These are phyloP conservation scores for Pocillopora grandis DNA, from an alignment of 92 coral and sea anemone genomes.

Conservation along the genomic window DNA sequence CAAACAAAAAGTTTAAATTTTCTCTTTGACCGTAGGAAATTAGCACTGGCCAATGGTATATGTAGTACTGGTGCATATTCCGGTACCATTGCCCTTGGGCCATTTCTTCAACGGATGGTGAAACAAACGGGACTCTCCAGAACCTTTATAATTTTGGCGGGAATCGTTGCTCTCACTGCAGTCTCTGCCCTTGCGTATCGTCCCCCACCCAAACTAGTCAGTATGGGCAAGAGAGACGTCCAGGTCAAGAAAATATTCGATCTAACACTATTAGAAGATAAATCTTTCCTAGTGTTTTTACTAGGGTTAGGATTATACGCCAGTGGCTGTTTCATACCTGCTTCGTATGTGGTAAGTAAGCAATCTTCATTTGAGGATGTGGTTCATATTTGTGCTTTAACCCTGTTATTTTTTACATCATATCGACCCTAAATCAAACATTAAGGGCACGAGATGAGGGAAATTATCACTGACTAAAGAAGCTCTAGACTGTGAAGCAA, in stretches of 20 bases:
- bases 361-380: neutral
- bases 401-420: no score
- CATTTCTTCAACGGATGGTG: conserved; percentile 2
- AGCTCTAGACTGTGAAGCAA: no score
- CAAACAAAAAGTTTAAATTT: neutral
- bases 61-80: conserved; percentile 17
- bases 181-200: conserved; percentile 8
- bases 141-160: conserved; percentile 29
- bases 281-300: conserved; percentile 15
- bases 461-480: no score
- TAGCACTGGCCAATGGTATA: conserved; percentile 31
- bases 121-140: conserved; percentile 4
- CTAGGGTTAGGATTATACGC: conserved; percentile 14
- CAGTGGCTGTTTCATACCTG: conserved; percentile 1
- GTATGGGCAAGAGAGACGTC: neutral
- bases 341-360: conserved; percentile 16
- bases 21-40: neutral
- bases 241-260: conserved; percentile 6
- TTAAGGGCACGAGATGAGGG: no score
- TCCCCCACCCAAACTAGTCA: neutral
- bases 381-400: no score
- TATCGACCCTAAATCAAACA: no score
- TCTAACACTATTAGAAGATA: conserved; percentile 18
- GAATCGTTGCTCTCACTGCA: conserved; percentile 1
- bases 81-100: conserved; percentile 5